Conservation (phyloP, 2,888 invertebrate species). For the Chrysomela aeneicollis region DNA sequence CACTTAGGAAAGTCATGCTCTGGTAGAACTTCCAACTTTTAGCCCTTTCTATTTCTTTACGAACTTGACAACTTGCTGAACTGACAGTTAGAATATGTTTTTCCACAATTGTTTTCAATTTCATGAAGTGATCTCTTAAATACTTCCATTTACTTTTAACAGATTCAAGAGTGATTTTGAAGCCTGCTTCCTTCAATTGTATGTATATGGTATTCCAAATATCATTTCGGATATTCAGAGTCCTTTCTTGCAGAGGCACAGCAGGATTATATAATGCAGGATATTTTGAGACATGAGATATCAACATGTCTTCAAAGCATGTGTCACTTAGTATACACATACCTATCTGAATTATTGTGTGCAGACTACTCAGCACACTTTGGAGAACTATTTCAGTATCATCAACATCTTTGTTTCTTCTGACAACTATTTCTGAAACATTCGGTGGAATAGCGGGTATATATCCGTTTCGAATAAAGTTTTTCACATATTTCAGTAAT, state of each 20-base stretch:
- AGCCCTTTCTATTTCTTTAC: not conserved
- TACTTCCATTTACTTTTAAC: too few relatives aligned
- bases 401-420: conserved; percentile 1
- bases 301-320: conserved; percentile 10
- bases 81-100: not conserved
- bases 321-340: too few relatives aligned
- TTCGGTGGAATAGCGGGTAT: conserved; percentile 9
- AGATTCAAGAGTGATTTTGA: too few relatives aligned
- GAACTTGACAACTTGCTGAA: not conserved
- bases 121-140: not conserved
- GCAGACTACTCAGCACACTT: conserved; percentile 7
- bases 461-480: too few relatives aligned
- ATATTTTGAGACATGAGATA: conserved; percentile 11
- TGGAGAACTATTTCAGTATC: too few relatives aligned
- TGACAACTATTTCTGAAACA: conserved; percentile 9
- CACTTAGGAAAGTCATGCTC: not conserved
- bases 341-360: not conserved
- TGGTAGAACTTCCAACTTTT: conserved; percentile 7
- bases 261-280: conserved; percentile 5
- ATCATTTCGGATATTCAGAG: conserved; percentile 4
- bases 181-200: conserved; percentile 16
- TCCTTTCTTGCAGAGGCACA: not conserved
- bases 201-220: conserved; percentile 8
- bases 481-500: too few relatives aligned
- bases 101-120: conserved; percentile 5